Percentiles rank a stretch among this genome's conserved stretches.
These are phyloP conservation scores for Drosophila arawakana DNA, from an alignment of 1,140 invertebrate genomes.

Conservation along the genomic window DNA sequence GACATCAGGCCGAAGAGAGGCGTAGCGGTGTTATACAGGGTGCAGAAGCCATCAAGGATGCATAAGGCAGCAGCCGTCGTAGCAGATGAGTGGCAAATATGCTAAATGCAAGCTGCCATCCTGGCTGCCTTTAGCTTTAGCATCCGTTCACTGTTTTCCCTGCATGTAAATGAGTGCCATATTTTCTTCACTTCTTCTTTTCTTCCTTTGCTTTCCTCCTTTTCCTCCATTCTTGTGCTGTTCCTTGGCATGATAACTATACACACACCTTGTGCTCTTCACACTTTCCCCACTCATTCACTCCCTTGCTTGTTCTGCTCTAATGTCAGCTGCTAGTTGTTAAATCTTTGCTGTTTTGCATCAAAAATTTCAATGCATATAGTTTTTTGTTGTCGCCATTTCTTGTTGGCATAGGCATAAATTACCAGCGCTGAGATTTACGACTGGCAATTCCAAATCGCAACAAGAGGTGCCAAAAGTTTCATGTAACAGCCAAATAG, in stretches of 20 bases:
- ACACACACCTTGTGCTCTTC: constrained; percentile 30
- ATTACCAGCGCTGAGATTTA: constrained; percentile 50
- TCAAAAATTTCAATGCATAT: constrained; percentile 77
- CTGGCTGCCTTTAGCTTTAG: constrained; percentile 18
- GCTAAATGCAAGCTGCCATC: constrained; percentile 63
- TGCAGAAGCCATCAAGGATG: constrained; percentile 20
- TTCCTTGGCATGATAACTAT: constrained; percentile 64
- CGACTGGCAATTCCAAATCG: constrained; percentile 27
- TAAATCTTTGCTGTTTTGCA: constrained; percentile 73
- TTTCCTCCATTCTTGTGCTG: constrained; percentile 5
- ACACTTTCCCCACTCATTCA: not conserved
- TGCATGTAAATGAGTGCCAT: constrained; percentile 76
- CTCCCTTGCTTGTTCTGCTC: too few relatives aligned
- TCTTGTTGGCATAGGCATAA: constrained; percentile 65
- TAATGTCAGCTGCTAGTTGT: constrained; percentile 55
- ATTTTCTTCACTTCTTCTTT: constrained; percentile 52
- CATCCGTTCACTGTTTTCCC: constrained; percentile 29
- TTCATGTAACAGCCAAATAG: not conserved
- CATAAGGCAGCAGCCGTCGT: constrained; percentile 23
- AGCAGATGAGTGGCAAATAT: constrained; percentile 44
- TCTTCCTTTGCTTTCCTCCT: not conserved
- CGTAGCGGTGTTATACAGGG: not conserved
- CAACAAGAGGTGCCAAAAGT: not conserved
- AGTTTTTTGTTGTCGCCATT: not conserved
- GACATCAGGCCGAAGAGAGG: not conserved